Percentiles rank a stretch among this genome's conserved stretches.
Conservation (phyloP, 2,113 vertebrate genomes). For the Ahaetulla prasina region DNA sequence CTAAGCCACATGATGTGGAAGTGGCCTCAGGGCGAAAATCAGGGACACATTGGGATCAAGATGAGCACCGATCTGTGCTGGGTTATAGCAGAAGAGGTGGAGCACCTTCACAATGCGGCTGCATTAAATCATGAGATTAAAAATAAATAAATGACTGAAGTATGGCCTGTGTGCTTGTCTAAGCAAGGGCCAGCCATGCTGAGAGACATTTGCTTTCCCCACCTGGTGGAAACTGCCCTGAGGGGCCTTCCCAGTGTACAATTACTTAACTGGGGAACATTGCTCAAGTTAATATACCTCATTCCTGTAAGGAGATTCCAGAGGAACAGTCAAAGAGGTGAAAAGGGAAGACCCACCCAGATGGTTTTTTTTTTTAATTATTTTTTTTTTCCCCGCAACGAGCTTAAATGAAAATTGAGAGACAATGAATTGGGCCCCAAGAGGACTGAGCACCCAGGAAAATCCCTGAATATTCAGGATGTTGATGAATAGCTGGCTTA, state of each 20-base stretch:
- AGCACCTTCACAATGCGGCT: conserved; percentile 1
- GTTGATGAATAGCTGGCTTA: not conserved
- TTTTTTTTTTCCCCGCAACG: not conserved
- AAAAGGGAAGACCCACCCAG: conserved; percentile 58
- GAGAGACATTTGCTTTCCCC: conserved; percentile 46
- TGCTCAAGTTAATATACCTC: conserved; percentile 35
- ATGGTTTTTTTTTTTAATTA: not conserved
- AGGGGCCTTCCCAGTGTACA: conserved; percentile 54
- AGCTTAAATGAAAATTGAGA: conserved; percentile 19
- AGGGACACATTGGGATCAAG: not conserved
- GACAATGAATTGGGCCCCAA: conserved; percentile 24
- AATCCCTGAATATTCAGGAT: not conserved
- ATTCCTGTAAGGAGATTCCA: conserved; percentile 46
- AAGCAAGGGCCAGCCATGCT: conserved; percentile 41
- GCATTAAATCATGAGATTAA: conserved; percentile 44
- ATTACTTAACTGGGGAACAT: conserved; percentile 44
- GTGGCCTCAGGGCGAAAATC: not conserved
- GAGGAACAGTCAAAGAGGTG: conserved; percentile 54
- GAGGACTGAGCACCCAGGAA: not conserved
- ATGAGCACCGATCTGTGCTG: not conserved
- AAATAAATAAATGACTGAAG: conserved; percentile 52
- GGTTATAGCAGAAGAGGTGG: not conserved
- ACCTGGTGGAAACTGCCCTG: conserved; percentile 53
- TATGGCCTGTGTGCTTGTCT: conserved; percentile 55
- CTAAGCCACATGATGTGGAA: not conserved